Base-by-base conservation (phyloP, 64 coral and sea anemone species). In the Astreopora myriophthalma region DNA sequence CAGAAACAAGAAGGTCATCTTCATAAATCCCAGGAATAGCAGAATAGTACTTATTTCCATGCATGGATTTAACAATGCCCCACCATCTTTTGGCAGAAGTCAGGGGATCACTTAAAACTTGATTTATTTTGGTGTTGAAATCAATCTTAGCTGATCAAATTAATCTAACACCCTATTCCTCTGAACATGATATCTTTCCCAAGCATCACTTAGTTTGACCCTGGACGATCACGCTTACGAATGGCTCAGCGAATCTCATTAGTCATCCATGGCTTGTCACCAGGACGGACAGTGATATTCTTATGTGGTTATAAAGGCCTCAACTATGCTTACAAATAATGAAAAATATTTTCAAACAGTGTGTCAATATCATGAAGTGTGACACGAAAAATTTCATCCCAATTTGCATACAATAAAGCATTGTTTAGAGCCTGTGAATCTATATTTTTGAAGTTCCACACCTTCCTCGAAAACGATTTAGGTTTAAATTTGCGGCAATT, bases 251-350 rank as follows among this genome's bases (percentile, higher is more conserved):
- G 0, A 2, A 86, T 28, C 0, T 52, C 0, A 31, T 29, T 23
- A 52, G 13, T 68, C 84, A 86, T 86, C 63, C 84, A 86, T 24
- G 29, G 58, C 29, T 86, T 85, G 31, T 85, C 84, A 35, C 35
- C 6, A 69, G 84, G 84, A 3, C 84, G 33, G 39, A 86, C 40
- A 19, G 69, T 34, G 20, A 49, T 34, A 20, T 14, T 11, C 63
- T 86, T 69, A 71, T 70, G 10, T 8, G 63, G 84, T 22, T 8
- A 86, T 70, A 34, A 36, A 63, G 5, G 13, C 5, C 11, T 70
- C 84, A 86, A 67, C 19, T 63, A 16, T 63, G 14, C 8, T 74
- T 30, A 11, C 4, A 19, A 30, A 74, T 32, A 74, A 19, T 10
- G 7, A 11, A 74, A 13, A 33, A 9, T 6, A 74, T 19, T 6